Evolutionary conservation across 2,113 vertebrate genomes (phyloP), one percentile per base, ranked within the genome.

Genomic region (Prietella phreatophila): DNA sequence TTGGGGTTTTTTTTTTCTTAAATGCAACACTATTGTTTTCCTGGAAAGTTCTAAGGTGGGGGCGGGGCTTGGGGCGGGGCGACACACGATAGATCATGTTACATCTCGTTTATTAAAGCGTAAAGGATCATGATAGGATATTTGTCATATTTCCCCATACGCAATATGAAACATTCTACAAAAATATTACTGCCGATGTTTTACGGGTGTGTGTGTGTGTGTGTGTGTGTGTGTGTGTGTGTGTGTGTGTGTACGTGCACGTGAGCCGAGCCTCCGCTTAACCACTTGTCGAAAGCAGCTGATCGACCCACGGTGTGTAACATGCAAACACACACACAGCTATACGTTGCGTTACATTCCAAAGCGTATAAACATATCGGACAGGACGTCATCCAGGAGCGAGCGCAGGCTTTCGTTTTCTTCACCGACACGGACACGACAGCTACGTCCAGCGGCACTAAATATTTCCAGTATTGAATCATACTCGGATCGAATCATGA

Each of bases 211-310:
- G 11, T 50, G 42, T 79, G 17, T 79, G 47, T 79, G 76, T 79
- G 47, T 79, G 42, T n/a, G 76, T 53, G 76, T 30, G 76, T 55
- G 42, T 22, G 83, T 71, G 83, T 55, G 63, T 55, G 36, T 63
- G 81, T 50, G 82, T 50, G 82, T 33, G 39, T 53, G 42, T 55
- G 63, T 25, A 25, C 33, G 83, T 15, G 50, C 19, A 25, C 36
- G 67, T 15, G 22, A 15, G 55, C 42, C 14, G 14, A 67, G 61
- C 30, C 30, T 55, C 42, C 4, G 39, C 27, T 65, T 50, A 84
- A 53, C 42, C 63, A 50, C 20, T 86, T 53, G 85, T 86, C 85
- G 56, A 81, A 69, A 86, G 60, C 85, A 86, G 85, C 75, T 86
- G 85, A 86, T 86, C 47, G 14, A 55, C 61, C 61, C 76, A 81